A percentile compares a stretch with the other conserved stretches of the same genome.
phyloP scores from a whole-genome alignment of 2,113 vertebrate genomes.

The Coracopsis vasa region DNA sequence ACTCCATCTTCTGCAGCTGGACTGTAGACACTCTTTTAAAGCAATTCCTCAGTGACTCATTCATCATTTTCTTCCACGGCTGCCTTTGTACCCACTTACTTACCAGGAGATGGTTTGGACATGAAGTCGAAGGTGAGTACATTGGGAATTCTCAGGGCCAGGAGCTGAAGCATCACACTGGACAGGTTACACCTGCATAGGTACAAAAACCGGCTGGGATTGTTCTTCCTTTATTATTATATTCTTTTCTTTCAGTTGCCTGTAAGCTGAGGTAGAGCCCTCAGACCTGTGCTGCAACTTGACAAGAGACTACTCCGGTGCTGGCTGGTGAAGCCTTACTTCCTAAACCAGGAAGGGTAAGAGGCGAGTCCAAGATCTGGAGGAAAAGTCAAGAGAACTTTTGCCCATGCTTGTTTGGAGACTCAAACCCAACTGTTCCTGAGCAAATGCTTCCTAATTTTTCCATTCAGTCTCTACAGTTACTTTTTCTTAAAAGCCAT shows the following conservation, averaged over 20 bases:
- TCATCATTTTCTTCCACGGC: not conserved
- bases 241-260: not conserved
- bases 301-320: not conserved
- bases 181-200: constrained; percentile 89
- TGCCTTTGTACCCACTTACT: constrained; percentile 68
- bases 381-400: not conserved
- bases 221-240: not conserved
- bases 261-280: not conserved
- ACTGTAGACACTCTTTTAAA: not conserved
- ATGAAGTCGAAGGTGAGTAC: constrained; percentile 97
- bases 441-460: not conserved
- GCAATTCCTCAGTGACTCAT: not conserved
- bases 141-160: constrained; percentile 88
- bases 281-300: not conserved
- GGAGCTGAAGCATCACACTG: constrained; percentile 89
- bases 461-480: not conserved
- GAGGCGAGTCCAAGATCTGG: not conserved
- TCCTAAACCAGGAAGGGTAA: not conserved
- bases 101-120: constrained; percentile 95
- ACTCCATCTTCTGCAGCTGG: not conserved
- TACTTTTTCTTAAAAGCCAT: not conserved
- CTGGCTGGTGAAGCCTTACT: not conserved
- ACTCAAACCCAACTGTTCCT: not conserved
- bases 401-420: not conserved
- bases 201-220: not conserved